phyloP scores from a whole-genome alignment of 1,140 invertebrate genomes.

The Wiebesia pumilae region DNA sequence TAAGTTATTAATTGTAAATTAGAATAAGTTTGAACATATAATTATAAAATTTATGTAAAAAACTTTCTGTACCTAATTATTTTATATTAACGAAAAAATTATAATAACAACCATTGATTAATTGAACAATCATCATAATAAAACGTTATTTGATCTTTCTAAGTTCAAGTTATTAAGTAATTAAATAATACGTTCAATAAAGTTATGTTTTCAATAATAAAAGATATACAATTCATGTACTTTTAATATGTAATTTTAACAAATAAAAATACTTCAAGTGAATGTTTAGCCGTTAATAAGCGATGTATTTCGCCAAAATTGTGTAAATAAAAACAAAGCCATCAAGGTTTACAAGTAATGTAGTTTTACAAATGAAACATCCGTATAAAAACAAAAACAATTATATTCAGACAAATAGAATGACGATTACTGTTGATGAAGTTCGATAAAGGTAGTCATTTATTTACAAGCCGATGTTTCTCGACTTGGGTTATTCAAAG shows the following conservation, averaged over 20 bases:
- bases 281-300: neutral
- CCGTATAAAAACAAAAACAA: neutral
- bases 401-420: neutral
- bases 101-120: neutral
- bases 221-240: neutral
- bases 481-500: constrained; percentile 19
- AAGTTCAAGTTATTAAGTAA: neutral
- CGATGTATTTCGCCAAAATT: neutral
- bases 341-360: neutral
- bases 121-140: neutral
- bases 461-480: neutral
- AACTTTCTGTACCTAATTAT: no score
- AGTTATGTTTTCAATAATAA: neutral
- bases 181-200: neutral
- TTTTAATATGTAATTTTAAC: neutral
- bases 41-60: no score
- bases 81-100: neutral
- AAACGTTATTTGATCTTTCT: neutral
- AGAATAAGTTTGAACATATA: no score
- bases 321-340: neutral
- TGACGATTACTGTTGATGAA: neutral
- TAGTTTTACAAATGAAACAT: neutral
- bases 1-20: no score
- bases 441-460: neutral
- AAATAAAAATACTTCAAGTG: neutral